Base-by-base conservation (phyloP, 2,888 invertebrate genomes). In the Ichneumoninae sp. region DNA sequence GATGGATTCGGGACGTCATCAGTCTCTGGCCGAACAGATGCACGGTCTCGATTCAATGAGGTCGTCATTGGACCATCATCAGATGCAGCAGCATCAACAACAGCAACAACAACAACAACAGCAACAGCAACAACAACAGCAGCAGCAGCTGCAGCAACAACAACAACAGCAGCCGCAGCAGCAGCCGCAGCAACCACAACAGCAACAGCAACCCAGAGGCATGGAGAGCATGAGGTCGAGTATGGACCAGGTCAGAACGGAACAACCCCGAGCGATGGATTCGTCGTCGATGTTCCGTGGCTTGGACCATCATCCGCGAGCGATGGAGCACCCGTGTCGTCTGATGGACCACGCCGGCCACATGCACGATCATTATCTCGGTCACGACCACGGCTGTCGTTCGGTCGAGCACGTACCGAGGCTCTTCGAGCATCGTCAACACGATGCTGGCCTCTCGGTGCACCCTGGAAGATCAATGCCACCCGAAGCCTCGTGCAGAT, bases 371-470 rank as follows among this genome's bases (percentile, higher is more conserved):
- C 93, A 93, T 82, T 89, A 90, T 71, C 88, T 92, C 47, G 88
- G 88, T 54, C 92, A 91, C 86, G 92, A 92, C 60, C 93, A 93
- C 85, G 91, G 91, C 10, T 93, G 93, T 68, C 90, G 92, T 33
- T 93, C 93, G 26, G 90, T 91, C 66, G 93, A 93, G 70, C 93
- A 93, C 85, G 91, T 92, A 19, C 91, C 92, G 7, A 87, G 92
- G 72, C 78, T 91, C 69, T 86, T 92, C 30, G 93, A 93, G 62
- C 92, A 93, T 81, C 89, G 92, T 16, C 89, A 89, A n/a, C 91
- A 90, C 85, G 92, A 92, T 30, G 81, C 87, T 4, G 71, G 66
- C 50, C 47, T 84, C 13, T 72, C 83, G 77, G 66, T 54, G 8
- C 91, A 91, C 70, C 81, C 88, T 19, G 86, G 82, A 10, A 89